These are phyloP conservation scores for Manis crassicaudata DNA, from an alignment of 2,797 vertebrate species.

Conservation along the genomic window DNA sequence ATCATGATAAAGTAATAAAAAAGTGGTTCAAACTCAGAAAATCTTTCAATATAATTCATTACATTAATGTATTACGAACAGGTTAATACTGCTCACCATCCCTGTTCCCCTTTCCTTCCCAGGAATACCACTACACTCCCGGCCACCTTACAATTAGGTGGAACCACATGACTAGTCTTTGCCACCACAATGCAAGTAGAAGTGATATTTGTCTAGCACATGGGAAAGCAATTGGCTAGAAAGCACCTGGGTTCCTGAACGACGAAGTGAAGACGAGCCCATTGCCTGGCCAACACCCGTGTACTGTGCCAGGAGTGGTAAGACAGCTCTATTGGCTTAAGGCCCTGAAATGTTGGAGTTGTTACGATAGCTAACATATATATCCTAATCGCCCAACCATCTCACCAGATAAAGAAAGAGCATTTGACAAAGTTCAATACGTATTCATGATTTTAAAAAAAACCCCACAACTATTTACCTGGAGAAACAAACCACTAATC, in stretches of 20 bases:
- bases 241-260: background rate
- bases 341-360: background rate
- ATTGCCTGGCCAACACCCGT: background rate
- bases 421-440: background rate
- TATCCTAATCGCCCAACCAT: background rate
- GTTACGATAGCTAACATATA: background rate
- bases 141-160: background rate
- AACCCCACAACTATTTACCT: no score
- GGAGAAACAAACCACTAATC: no score
- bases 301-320: background rate
- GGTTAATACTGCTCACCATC: background rate
- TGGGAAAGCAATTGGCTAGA: background rate
- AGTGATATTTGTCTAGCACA: background rate
- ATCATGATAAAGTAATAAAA: background rate
- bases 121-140: background rate
- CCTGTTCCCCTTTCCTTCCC: background rate
- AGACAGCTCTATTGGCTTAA: background rate
- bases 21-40: background rate
- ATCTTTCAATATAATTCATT: background rate
- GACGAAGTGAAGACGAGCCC: background rate
- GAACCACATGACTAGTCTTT: background rate
- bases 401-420: background rate
- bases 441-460: background rate
- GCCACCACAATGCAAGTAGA: background rate
- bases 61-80: background rate